Evolutionary conservation across 2,113 vertebrate genomes (phyloP).

Genomic region (Cacatua alba): DNA sequence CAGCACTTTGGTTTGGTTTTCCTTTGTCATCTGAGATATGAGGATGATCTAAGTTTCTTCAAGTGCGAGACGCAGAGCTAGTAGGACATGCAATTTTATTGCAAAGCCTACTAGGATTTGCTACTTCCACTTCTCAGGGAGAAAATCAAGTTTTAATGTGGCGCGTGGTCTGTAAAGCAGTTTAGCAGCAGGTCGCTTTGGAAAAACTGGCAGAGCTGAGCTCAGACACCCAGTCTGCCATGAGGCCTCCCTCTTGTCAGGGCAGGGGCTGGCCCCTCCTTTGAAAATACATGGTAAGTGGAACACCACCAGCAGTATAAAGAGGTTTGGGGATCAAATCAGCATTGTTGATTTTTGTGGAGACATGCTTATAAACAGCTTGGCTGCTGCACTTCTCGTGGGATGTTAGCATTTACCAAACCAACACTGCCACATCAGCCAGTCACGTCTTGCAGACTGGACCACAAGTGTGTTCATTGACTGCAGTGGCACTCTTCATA

Average conservation of each 20-base stretch:
- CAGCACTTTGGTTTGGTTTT: neutral
- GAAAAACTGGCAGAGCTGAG: neutral
- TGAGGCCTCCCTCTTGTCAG: neutral
- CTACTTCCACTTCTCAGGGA: neutral
- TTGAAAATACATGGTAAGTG: neutral
- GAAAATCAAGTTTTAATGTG: neutral
- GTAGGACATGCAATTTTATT: neutral
- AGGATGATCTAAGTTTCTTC: neutral
- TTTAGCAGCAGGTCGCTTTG: neutral
- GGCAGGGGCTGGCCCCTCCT: neutral
- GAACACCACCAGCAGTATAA: neutral
- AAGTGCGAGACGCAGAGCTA: neutral
- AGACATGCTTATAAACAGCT: neutral
- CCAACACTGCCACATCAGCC: fast-evolving
- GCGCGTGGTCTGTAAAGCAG: neutral
- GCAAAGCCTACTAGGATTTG: neutral
- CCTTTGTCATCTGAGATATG: neutral
- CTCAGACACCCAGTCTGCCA: neutral
- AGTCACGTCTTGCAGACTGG: neutral
- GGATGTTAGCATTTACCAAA: neutral
- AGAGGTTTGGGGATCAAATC: neutral
- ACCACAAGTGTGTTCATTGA: neutral
- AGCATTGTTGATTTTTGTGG: neutral
- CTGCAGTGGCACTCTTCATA: neutral
- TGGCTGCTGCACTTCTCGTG: neutral